These are phyloP conservation scores for Scylla paramamosain DNA, from an alignment of 1,140 invertebrate genomes.

Conservation along the genomic window DNA sequence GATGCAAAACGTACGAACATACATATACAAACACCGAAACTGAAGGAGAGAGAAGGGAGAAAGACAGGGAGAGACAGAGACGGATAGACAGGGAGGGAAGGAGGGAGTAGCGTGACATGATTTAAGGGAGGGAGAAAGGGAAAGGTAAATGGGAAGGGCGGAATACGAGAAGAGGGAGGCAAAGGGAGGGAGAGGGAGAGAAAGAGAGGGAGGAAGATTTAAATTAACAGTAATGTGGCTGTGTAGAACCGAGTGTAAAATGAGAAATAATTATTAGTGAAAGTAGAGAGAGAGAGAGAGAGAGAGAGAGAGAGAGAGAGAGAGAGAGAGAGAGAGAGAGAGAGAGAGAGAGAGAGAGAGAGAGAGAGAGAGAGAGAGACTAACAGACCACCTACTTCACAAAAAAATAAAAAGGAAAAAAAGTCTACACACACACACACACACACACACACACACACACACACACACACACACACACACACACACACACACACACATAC, in stretches of 20 bases:
- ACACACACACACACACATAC: no score
- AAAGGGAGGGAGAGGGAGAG: not conserved
- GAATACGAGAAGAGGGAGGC: not conserved
- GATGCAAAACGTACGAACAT: not conserved
- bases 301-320: slow-evolving; percentile 35
- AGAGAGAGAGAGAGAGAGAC: not conserved
- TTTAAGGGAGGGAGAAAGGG: not conserved
- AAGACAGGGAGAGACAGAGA: not conserved
- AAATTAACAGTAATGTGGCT: no score
- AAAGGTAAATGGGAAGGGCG: not conserved
- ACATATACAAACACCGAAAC: no score
- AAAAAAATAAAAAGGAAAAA: no score
- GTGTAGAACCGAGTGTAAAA: no score
- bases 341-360: slow-evolving; percentile 35
- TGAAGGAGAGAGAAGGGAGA: not conserved
- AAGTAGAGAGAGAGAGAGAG: not conserved
- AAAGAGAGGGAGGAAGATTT: not conserved
- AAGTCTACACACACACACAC: not conserved
- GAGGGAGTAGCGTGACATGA: not conserved
- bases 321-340: no score
- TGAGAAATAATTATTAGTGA: no score
- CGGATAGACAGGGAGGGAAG: not conserved
- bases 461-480: no score
- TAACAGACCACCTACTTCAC: no score
- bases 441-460: no score